These are phyloP conservation scores for Oryzias dopingdopingensis DNA, from an alignment of 2,797 vertebrate genomes.

Conservation along the genomic window DNA sequence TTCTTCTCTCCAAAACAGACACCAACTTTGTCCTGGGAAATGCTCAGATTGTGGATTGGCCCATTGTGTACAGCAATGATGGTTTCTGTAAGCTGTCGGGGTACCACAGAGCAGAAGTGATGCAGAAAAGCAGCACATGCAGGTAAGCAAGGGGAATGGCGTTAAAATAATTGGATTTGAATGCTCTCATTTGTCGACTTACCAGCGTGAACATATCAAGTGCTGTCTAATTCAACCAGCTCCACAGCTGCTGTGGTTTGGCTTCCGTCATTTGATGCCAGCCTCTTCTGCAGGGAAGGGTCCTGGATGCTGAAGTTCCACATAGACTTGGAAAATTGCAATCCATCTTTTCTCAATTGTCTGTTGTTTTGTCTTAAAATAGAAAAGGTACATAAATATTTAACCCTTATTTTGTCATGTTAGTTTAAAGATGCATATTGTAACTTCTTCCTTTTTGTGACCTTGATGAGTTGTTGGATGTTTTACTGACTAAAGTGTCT, in stretches of 20 bases:
- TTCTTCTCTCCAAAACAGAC: constrained; percentile 80
- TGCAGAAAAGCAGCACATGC: constrained; percentile 99
- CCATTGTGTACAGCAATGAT: constrained; percentile 99
- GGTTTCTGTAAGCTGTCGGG: constrained; percentile 99
- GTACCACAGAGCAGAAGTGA: constrained; percentile 98
- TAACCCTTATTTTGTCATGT: not conserved
- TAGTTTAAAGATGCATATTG: no score
- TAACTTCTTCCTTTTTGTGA: no score
- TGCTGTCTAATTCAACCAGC: not conserved
- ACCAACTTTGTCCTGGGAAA: constrained; percentile 99
- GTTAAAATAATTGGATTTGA: not conserved
- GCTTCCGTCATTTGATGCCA: not conserved
- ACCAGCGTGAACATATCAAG: not conserved
- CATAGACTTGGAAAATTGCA: not conserved
- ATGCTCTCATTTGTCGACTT: not conserved
- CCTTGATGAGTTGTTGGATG: no score
- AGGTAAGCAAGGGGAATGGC: constrained; percentile 77
- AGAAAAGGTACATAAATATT: not conserved
- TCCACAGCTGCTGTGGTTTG: constrained; percentile 2
- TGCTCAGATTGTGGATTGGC: constrained; percentile 99
- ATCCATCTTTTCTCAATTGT: not conserved
- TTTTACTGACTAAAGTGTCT: no score
- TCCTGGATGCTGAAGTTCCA: not conserved
- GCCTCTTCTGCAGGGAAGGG: not conserved
- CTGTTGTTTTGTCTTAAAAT: not conserved